Evolutionary conservation across 1,140 invertebrate genomes (phyloP).

Genomic region (Lutraria rhynchaena): DNA sequence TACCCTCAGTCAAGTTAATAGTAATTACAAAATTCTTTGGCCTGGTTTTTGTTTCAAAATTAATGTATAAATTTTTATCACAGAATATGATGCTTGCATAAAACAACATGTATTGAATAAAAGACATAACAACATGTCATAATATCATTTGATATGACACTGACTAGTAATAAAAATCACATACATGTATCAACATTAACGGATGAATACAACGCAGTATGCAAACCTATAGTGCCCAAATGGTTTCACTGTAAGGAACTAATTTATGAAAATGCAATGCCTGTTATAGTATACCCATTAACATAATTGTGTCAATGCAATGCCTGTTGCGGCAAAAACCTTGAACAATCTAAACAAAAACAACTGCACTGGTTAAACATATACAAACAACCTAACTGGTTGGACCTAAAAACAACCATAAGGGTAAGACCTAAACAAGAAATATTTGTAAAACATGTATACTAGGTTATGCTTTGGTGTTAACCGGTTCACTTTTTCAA

Average conservation of each 20-base stretch:
- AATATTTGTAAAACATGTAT: too few species aligned
- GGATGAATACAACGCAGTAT: conserved; percentile 15
- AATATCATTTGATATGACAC: conserved; percentile 15
- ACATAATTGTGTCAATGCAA: conserved; percentile 5
- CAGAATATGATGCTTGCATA: conserved; percentile 35
- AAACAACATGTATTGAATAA: conserved; percentile 40
- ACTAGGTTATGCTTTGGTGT: conserved; percentile 11
- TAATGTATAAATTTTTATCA: conserved; percentile 33
- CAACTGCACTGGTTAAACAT: conserved; percentile 23
- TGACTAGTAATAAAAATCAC: conserved; percentile 23
- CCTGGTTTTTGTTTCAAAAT: conserved; percentile 32
- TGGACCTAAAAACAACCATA: conserved; percentile 12
- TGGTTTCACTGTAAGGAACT: conserved; percentile 19
- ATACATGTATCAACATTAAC: conserved; percentile 11
- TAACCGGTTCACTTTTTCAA: conserved; percentile 27
- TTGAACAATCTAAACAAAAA: conserved; percentile 7
- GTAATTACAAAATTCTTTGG: conserved; percentile 25
- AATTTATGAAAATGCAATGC: too few species aligned
- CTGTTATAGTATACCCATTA: too few species aligned
- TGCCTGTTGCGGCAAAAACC: conserved; percentile 18
- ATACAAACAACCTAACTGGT: conserved; percentile 16
- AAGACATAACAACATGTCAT: conserved; percentile 27
- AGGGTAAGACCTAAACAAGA: conserved; percentile 14
- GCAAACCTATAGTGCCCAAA: conserved; percentile 1
- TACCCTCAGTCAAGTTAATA: conserved; percentile 32